Base-by-base conservation (phyloP, 2,888 invertebrate species). In the Pyrrhia umbra region DNA sequence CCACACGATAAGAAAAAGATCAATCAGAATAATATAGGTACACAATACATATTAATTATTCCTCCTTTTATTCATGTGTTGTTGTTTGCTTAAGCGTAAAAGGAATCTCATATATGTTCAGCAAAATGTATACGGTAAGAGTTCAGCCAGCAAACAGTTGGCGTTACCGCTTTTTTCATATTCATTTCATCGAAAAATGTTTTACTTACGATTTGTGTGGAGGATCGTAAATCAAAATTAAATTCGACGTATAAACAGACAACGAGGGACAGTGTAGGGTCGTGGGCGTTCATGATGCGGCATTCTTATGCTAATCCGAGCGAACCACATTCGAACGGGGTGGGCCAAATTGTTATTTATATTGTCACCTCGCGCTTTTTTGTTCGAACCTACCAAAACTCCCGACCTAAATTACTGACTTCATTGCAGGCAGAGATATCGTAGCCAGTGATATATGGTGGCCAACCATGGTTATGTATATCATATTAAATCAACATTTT, bases 341-440 rank as follows among this genome's bases (percentile, higher is more conserved):
- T 94, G 94, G 94, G 94, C 94, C 91, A 94, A 95, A 95, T 94
- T 94, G 94, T 95, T 95, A 94, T 95, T 95, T 94, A 94, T 94
- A 92, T 93, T 94, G 94, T 94, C 94, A 94, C 93, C 92, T 94
- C 89, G 85, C 85, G 86, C 85, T 90, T 93, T 92, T 93, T 93
- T 93, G 86, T 86, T 78, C 78, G 73, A 78, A 86, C 81, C 84
- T 84, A 90, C 90, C 86, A 86, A 89, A 90, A 83, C 84, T 79
- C 47, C 43, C 56, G 77, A 76, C 73, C 86, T 88, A 90, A 91
- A 92, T 91, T 90, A 88, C 89, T 79, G 89, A 89, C 84, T 88
- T 88, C 88, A 89, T 88, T 82, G 83, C 82, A 66, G 65, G 54
- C 62, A 63, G 57, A 51, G 59, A 70, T 69, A 73, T 65, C 58